phyloP scores from a whole-genome alignment of 2,797 vertebrate species.

The Monodelphis domestica region DNA sequence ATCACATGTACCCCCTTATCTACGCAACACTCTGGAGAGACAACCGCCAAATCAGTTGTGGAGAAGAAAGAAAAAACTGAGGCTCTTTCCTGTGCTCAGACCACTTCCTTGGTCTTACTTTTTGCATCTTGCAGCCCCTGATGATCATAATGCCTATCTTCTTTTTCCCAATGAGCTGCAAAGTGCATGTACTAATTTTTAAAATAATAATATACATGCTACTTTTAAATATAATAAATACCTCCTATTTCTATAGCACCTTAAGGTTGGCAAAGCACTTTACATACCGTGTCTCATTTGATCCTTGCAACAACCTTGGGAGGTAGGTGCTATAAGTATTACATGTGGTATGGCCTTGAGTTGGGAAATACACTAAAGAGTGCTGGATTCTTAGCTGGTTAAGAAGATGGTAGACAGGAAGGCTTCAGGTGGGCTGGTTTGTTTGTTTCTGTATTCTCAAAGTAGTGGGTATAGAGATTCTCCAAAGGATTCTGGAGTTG shows the following conservation, averaged over 20 bases:
- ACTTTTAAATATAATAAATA: not conserved
- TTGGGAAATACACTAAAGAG: not conserved
- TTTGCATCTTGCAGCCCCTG: not conserved
- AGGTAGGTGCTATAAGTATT: not conserved
- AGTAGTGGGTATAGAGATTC: not conserved
- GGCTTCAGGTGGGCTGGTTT: no score
- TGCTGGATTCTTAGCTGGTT: not conserved
- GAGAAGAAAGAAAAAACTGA: not conserved
- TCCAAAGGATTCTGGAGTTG: not conserved
- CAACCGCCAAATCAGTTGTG: not conserved
- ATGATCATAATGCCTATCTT: not conserved
- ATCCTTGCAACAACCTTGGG: not conserved
- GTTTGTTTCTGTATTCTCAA: not conserved
- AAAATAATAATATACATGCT: not conserved
- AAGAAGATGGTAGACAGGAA: not conserved
- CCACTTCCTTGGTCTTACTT: not conserved
- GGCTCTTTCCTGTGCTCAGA: not conserved
- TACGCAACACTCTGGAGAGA: not conserved
- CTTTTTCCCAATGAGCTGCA: not conserved
- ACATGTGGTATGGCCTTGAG: not conserved
- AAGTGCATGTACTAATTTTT: not conserved
- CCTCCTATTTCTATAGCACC: not conserved
- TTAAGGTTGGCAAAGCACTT: not conserved
- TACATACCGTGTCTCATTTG: not conserved
- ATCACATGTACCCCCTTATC: not conserved